phyloP scores from a whole-genome alignment of 2,888 invertebrate species.

The Adelphocoris suturalis region DNA sequence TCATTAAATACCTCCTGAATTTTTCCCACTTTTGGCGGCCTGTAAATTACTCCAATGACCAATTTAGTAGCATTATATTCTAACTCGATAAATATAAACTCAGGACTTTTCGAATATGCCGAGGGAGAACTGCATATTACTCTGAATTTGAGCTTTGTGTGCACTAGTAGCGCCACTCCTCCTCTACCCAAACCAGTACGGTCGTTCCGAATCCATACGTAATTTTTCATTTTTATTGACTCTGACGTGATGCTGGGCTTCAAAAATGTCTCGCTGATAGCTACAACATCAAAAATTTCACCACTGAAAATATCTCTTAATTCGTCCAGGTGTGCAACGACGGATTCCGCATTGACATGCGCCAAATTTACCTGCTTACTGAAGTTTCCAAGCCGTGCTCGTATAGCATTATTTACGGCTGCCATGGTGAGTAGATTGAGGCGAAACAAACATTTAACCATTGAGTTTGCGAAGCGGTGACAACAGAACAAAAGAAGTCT shows the following conservation, averaged over 20 bases:
- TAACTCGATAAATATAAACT: conserved; percentile 38
- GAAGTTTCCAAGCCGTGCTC: background rate
- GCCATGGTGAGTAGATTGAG: no score
- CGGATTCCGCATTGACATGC: no score
- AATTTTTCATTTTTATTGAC: background rate
- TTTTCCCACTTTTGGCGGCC: conserved; percentile 39
- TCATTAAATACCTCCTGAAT: conserved; percentile 20
- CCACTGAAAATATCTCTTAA: no score
- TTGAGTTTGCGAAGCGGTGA: no score
- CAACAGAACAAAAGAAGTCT: no score
- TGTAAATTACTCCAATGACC: conserved; percentile 13
- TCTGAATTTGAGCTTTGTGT: background rate
- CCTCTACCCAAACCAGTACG: background rate
- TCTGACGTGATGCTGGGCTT: background rate
- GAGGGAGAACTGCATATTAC: conserved; percentile 12
- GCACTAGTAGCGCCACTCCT: conserved; percentile 21
- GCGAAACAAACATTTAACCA: no score
- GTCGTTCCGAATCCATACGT: background rate
- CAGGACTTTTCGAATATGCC: conserved; percentile 30
- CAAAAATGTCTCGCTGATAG: conserved; percentile 10
- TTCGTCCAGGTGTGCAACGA: no score
- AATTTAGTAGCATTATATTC: background rate
- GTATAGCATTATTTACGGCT: background rate
- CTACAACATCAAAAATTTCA: background rate
- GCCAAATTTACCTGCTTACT: no score